Percentiles rank a stretch among this genome's conserved stretches.
These are phyloP conservation scores for Hemiprocne comata DNA, from an alignment of 2,113 vertebrate genomes.

Conservation along the genomic window DNA sequence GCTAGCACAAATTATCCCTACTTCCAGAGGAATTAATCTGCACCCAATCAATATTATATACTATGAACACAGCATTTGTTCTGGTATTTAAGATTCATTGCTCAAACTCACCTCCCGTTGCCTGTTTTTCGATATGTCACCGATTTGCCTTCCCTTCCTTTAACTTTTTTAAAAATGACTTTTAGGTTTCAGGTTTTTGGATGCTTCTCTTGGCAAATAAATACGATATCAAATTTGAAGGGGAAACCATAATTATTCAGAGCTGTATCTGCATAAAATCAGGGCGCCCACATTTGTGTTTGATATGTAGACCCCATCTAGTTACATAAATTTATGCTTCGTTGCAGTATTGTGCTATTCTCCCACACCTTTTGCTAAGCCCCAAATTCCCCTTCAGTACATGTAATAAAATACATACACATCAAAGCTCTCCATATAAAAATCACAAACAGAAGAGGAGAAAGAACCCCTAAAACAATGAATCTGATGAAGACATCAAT, in stretches of 20 bases:
- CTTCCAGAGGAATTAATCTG: not conserved
- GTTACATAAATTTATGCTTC: constrained; percentile 48
- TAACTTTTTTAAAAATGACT: not conserved
- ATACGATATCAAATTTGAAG: not conserved
- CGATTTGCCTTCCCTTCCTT: not conserved
- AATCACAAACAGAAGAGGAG: not conserved
- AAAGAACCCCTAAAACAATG: not conserved
- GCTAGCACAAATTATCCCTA: not conserved
- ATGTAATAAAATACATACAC: not conserved
- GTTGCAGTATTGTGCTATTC: not conserved
- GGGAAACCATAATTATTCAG: constrained; percentile 37
- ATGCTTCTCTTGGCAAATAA: constrained; percentile 11
- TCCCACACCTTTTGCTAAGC: not conserved
- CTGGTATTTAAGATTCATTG: accelerated
- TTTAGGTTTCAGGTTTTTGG: not conserved
- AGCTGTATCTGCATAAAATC: constrained; percentile 2
- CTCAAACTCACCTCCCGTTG: not conserved
- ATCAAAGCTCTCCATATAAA: not conserved
- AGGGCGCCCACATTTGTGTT: constrained; percentile 8
- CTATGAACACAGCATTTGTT: accelerated
- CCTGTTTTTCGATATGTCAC: not conserved
- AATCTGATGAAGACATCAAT: not conserved
- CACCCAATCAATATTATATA: accelerated
- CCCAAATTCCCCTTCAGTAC: not conserved
- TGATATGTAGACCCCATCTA: not conserved